These are phyloP conservation scores for Diarsia mendica DNA, from an alignment of 2,888 invertebrate species.

Conservation along the genomic window DNA sequence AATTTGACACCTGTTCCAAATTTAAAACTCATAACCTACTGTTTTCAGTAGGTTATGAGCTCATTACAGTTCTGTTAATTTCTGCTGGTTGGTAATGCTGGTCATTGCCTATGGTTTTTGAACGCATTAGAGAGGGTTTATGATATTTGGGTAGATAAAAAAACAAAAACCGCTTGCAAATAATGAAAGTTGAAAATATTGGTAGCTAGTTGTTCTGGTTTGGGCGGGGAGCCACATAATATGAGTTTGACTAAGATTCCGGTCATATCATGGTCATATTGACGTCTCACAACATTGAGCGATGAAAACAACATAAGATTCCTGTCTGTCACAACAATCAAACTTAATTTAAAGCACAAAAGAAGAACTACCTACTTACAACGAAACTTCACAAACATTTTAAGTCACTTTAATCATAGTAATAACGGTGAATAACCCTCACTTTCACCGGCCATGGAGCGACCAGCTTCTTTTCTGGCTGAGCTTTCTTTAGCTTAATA, in stretches of 20 bases:
- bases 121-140: no score
- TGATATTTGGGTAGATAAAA: no score
- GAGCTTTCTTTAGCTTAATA: constrained; percentile 54
- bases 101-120: no score
- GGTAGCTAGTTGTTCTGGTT: not conserved
- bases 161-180: not conserved
- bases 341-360: not conserved
- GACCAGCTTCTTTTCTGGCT: constrained; percentile 58
- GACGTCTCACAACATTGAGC: not conserved
- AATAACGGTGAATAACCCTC: constrained; percentile 56
- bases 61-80: no score
- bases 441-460: constrained; percentile 69
- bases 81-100: no score
- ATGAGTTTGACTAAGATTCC: not conserved
- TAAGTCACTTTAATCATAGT: constrained; percentile 12
- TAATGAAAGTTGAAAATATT: not conserved
- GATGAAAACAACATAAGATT: not conserved
- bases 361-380: not conserved
- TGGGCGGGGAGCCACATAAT: not conserved
- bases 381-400: not conserved
- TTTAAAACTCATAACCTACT: no score
- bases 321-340: not conserved
- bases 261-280: no score
- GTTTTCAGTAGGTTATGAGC: no score
- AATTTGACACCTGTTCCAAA: no score